These are phyloP conservation scores for Eubucco bourcierii DNA, from an alignment of 2,113 vertebrate species.

Conservation along the genomic window DNA sequence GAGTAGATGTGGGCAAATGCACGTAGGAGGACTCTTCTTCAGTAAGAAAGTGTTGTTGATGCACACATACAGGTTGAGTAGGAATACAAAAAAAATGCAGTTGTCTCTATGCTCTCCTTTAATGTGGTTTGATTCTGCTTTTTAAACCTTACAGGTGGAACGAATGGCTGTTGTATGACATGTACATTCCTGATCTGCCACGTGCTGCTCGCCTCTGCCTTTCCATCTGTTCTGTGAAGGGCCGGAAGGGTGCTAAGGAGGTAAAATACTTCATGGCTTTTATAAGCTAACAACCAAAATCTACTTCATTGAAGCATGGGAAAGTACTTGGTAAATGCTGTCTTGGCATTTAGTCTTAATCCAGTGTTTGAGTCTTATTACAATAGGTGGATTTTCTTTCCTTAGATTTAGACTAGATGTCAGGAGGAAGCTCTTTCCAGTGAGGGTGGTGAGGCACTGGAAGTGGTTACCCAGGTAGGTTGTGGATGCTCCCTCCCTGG, in stretches of 20 bases:
- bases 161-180: constrained; percentile 95
- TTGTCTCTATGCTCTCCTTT: background rate
- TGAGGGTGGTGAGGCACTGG: no score
- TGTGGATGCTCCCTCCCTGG: no score
- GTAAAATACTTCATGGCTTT: constrained; percentile 68
- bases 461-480: no score
- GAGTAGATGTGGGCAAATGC: background rate
- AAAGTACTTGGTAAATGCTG: background rate
- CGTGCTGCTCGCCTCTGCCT: constrained; percentile 97
- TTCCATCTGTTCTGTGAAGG: constrained; percentile 98
- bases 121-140: background rate
- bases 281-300: background rate
- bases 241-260: constrained; percentile 97
- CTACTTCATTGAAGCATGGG: background rate
- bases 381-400: background rate
- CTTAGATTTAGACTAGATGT: no score
- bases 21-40: background rate
- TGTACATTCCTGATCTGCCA: constrained; percentile 96
- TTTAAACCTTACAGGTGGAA: constrained; percentile 84
- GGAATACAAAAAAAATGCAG: background rate
- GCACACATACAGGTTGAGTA: background rate
- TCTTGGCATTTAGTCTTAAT: background rate
- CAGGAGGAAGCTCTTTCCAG: no score
- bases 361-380: background rate
- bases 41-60: background rate